Percentiles rank a stretch among this genome's conserved stretches.
Conservation (phyloP, 2,888 invertebrate species). For the Drosophila niveifrons region DNA sequence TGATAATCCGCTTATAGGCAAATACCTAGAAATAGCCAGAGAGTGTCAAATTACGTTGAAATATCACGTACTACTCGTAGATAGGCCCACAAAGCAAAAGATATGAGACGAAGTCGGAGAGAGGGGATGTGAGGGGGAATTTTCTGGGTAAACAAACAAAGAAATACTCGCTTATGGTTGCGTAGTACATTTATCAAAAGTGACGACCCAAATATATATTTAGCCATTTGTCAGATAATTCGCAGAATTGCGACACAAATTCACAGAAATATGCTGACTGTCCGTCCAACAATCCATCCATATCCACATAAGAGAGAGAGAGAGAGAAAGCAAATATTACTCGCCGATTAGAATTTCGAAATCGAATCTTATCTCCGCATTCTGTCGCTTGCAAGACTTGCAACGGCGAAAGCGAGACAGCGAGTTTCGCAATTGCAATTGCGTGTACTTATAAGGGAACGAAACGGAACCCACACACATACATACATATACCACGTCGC, state of each 20-base stretch:
- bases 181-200: not conserved
- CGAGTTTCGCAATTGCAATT: constrained; percentile 42
- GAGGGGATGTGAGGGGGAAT: not conserved
- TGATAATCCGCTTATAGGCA: constrained; percentile 9
- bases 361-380: constrained; percentile 66
- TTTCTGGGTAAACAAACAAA: constrained; percentile 22
- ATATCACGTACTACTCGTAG: constrained; percentile 17
- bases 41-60: constrained; percentile 14
- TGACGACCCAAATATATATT: constrained; percentile 32
- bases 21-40: constrained; percentile 12
- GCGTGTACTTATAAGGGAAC: constrained; percentile 16
- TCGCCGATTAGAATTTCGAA: constrained; percentile 39
- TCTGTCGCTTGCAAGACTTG: constrained; percentile 17
- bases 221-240: constrained; percentile 39
- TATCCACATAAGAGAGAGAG: constrained; percentile 6
- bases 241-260: constrained; percentile 55
- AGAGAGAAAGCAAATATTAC: not conserved
- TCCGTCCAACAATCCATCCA: constrained; percentile 42
- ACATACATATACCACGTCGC: not conserved
- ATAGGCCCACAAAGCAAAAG: constrained; percentile 4
- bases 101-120: not conserved
- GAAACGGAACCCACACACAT: not conserved
- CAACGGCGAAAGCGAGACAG: constrained; percentile 14
- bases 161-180: constrained; percentile 13
- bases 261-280: constrained; percentile 57